Conservation (phyloP, 2,113 vertebrate genomes). For the Passer montanus region DNA sequence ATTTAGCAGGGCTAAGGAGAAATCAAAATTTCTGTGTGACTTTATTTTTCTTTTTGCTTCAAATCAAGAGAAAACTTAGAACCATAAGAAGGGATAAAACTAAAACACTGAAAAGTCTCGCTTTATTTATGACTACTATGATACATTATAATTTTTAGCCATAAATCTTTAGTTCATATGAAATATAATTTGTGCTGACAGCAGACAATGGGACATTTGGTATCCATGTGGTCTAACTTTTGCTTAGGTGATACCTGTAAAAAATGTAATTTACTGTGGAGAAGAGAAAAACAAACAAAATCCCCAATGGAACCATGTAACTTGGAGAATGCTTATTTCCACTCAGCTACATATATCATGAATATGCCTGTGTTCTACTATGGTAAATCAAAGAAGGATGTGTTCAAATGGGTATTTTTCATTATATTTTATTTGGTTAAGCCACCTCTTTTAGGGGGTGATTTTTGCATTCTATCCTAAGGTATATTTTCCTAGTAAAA, state of each 20-base stretch:
- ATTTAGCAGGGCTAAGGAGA: neutral
- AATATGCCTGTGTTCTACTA: neutral
- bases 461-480: neutral
- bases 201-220: neutral
- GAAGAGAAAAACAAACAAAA: neutral
- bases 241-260: neutral
- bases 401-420: neutral
- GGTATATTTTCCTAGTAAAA: neutral
- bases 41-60: neutral
- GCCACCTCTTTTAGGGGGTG: neutral
- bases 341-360: neutral
- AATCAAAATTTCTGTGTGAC: neutral
- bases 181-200: neutral
- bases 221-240: neutral
- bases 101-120: neutral
- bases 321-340: neutral
- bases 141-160: neutral
- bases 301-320: neutral
- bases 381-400: neutral
- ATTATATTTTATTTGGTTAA: neutral
- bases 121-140: neutral
- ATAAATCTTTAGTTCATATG: neutral
- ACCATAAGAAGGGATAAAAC: neutral
- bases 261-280: neutral
- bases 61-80: neutral